phyloP scores from a whole-genome alignment of 2,888 invertebrate genomes.

The Catonia carolina region DNA sequence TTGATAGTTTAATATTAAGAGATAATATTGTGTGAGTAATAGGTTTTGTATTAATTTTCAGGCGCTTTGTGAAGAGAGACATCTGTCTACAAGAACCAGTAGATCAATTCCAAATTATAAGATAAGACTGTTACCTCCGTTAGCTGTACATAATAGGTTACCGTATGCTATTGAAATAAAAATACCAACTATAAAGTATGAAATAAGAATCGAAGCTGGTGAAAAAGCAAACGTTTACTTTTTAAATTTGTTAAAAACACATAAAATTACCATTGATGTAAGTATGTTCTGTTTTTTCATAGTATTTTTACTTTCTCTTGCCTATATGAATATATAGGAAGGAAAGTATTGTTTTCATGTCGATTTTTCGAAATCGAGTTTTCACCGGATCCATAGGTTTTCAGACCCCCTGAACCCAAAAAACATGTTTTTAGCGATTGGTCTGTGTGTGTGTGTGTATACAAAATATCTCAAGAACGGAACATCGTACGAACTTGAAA shows the following conservation, averaged over 20 bases:
- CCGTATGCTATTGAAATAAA: conserved; percentile 62
- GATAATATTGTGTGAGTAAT: too few relatives aligned
- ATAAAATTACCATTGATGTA: conserved; percentile 46
- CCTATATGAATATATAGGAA: too few relatives aligned
- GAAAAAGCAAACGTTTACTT: conserved; percentile 63
- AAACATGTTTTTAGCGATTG: too few relatives aligned
- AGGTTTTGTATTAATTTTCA: conserved; percentile 25
- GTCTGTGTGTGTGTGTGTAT: too few relatives aligned
- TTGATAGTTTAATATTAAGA: too few relatives aligned
- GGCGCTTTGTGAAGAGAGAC: conserved; percentile 49
- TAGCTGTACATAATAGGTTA: conserved; percentile 67
- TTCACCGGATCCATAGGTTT: too few relatives aligned
- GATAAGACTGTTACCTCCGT: conserved; percentile 63
- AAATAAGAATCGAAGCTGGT: conserved; percentile 61
- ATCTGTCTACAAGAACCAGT: conserved; percentile 41
- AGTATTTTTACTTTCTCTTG: too few relatives aligned
- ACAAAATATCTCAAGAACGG: too few relatives aligned
- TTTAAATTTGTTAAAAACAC: conserved; percentile 54
- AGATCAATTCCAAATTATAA: conserved; percentile 63
- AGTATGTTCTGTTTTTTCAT: conserved; percentile 16
- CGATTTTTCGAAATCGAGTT: too few relatives aligned
- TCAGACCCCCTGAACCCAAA: too few relatives aligned
- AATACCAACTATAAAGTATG: conserved; percentile 46
- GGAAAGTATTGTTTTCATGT: too few relatives aligned
- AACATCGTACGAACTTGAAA: too few relatives aligned